Conservation (phyloP, 2,113 vertebrate genomes). For the Fregata magnificens region DNA sequence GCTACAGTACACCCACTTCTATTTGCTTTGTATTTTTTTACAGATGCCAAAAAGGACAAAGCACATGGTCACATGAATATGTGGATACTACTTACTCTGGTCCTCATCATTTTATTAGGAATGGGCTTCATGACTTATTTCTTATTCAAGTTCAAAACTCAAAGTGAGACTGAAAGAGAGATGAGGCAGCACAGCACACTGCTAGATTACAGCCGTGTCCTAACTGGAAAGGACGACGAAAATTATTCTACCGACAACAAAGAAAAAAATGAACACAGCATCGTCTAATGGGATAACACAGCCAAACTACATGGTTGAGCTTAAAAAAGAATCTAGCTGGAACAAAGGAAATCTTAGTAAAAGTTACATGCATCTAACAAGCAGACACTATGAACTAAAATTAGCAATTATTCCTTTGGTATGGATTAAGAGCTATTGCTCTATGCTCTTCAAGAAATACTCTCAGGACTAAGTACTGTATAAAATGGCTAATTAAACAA, state of each 20-base stretch:
- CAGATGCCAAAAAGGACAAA: not conserved
- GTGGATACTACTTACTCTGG: not conserved
- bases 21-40: not conserved
- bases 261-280: not conserved
- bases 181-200: accelerated
- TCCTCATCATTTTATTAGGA: not conserved
- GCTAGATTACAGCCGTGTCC: not conserved
- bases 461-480: not conserved
- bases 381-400: not conserved
- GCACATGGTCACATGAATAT: not conserved
- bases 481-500: not conserved
- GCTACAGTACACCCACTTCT: not conserved
- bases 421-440: not conserved
- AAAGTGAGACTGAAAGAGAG: not conserved
- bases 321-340: not conserved
- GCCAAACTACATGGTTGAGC: not conserved
- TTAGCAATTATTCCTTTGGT: not conserved
- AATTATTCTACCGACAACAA: not conserved
- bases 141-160: not conserved
- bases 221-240: not conserved
- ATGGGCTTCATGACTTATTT: not conserved
- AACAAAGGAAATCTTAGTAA: not conserved
- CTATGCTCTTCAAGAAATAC: not conserved
- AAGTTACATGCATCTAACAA: not conserved
- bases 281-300: not conserved